phyloP scores from a whole-genome alignment of 2,797 vertebrate genomes.

The Enteromius afrohamiltoni region DNA sequence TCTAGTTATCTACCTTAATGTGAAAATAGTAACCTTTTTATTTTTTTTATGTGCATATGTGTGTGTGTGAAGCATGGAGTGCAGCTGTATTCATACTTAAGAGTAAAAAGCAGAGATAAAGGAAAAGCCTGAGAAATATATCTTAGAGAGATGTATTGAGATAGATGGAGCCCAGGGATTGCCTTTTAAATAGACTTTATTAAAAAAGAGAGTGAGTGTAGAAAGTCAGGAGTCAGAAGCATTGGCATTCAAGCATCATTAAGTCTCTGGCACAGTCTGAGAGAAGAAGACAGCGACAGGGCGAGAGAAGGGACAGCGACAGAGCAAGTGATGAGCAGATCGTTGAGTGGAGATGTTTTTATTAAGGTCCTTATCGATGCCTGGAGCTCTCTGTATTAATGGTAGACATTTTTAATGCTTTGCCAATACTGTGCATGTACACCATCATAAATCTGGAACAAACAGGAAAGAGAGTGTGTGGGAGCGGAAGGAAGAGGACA shows the following conservation, averaged over 20 bases:
- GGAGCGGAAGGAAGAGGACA: constrained; percentile 33
- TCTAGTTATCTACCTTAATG: not conserved
- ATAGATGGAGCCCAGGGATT: constrained; percentile 68
- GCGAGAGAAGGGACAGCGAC: constrained; percentile 58
- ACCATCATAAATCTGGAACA: constrained; percentile 76
- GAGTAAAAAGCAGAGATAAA: constrained; percentile 55
- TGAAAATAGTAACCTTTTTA: too few species aligned
- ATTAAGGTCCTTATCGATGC: constrained; percentile 84
- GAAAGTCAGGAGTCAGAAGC: constrained; percentile 74
- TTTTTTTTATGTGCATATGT: not conserved
- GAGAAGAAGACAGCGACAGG: constrained; percentile 62
- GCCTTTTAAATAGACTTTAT: constrained; percentile 80
- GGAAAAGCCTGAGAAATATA: constrained; percentile 64
- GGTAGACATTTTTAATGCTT: constrained; percentile 85
- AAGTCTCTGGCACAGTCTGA: constrained; percentile 75
- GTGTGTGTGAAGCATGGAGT: constrained; percentile 7
- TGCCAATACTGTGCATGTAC: constrained; percentile 81
- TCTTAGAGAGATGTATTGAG: constrained; percentile 68
- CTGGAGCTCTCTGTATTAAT: constrained; percentile 80
- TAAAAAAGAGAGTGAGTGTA: constrained; percentile 66
- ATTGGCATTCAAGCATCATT: constrained; percentile 84
- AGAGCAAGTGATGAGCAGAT: constrained; percentile 69
- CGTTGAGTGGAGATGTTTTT: constrained; percentile 79
- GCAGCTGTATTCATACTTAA: constrained; percentile 35
- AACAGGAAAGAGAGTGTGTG: constrained; percentile 70